Conservation (phyloP, 2,888 invertebrate genomes). For the Ceriagrion tenellum region DNA sequence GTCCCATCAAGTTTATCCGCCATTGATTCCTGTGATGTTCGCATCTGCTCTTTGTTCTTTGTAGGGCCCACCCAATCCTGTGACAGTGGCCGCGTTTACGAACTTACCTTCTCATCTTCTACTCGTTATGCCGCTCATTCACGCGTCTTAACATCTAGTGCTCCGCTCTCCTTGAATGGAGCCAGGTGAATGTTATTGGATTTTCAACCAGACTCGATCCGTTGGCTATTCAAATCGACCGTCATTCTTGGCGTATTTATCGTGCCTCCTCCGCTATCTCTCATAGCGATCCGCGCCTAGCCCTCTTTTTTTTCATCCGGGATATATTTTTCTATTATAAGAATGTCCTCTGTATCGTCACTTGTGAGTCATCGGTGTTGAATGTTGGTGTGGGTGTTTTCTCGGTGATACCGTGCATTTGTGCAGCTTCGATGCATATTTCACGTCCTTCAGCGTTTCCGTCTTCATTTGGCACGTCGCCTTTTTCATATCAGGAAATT, state of each 20-base stretch:
- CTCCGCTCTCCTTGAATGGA: slow-evolving; percentile 38
- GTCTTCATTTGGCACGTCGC: neutral
- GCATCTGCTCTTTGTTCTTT: too few relatives aligned
- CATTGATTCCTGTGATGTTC: too few relatives aligned
- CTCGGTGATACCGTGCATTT: neutral
- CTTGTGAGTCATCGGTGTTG: slow-evolving; percentile 5
- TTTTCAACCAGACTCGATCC: neutral
- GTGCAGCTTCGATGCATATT: neutral
- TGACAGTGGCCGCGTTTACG: neutral
- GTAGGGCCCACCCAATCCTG: neutral
- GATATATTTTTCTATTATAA: neutral
- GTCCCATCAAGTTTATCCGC: too few relatives aligned
- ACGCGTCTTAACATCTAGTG: neutral
- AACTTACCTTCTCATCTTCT: neutral
- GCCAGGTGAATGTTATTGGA: slow-evolving; percentile 24
- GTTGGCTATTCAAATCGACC: slow-evolving; percentile 15
- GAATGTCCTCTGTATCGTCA: neutral
- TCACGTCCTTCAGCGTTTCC: neutral
- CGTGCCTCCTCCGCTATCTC: neutral
- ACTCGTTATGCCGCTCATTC: neutral
- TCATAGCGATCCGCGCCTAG: neutral
- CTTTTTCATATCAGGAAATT: neutral
- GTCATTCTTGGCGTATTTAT: neutral
- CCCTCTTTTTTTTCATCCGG: neutral
- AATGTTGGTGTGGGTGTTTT: neutral